These are phyloP conservation scores for Drosophila pegasa DNA, from an alignment of 2,888 invertebrate genomes.

Conservation along the genomic window DNA sequence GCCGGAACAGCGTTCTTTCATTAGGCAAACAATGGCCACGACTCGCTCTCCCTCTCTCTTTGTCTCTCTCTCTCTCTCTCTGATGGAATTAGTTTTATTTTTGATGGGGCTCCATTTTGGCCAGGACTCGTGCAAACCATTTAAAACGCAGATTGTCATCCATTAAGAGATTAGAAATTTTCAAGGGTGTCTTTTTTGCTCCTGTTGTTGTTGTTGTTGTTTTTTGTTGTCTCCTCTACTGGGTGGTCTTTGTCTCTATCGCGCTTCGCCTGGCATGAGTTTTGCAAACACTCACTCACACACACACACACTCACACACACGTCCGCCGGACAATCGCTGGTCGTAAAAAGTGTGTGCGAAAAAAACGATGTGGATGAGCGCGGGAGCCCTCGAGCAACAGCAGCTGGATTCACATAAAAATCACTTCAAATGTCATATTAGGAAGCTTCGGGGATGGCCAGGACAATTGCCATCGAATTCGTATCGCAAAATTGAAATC, in stretches of 20 bases:
- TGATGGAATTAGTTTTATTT: slow-evolving; percentile 81
- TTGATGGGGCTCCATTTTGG: slow-evolving; percentile 50
- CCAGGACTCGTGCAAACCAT: slow-evolving; percentile 71
- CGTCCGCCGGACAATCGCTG: slow-evolving; percentile 45
- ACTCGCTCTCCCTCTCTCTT: slow-evolving; percentile 5
- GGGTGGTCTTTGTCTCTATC: slow-evolving; percentile 70
- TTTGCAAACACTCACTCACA: slow-evolving; percentile 70
- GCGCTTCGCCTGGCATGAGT: slow-evolving; percentile 62
- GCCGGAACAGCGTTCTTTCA: slow-evolving; percentile 80
- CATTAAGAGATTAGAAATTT: slow-evolving; percentile 81
- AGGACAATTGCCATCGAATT: slow-evolving; percentile 77
- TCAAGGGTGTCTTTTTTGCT: slow-evolving; percentile 72
- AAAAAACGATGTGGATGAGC: no score
- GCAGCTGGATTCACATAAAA: slow-evolving; percentile 81
- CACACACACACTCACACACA: slow-evolving; percentile 23
- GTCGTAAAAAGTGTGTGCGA: no score
- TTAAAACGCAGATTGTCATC: slow-evolving; percentile 82
- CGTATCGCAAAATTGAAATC: slow-evolving; percentile 81
- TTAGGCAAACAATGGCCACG: slow-evolving; percentile 73
- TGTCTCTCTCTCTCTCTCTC: slow-evolving; percentile 21
- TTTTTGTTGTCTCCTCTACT: slow-evolving; percentile 22
- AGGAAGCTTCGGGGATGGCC: slow-evolving; percentile 56
- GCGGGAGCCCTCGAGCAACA: slow-evolving; percentile 58
- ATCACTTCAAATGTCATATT: slow-evolving; percentile 81
- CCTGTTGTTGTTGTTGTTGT: slow-evolving; percentile 28